A percentile compares a stretch with the other conserved stretches of the same genome.
Conservation (phyloP, 2,888 invertebrate species). For the Anticlea derivata region DNA sequence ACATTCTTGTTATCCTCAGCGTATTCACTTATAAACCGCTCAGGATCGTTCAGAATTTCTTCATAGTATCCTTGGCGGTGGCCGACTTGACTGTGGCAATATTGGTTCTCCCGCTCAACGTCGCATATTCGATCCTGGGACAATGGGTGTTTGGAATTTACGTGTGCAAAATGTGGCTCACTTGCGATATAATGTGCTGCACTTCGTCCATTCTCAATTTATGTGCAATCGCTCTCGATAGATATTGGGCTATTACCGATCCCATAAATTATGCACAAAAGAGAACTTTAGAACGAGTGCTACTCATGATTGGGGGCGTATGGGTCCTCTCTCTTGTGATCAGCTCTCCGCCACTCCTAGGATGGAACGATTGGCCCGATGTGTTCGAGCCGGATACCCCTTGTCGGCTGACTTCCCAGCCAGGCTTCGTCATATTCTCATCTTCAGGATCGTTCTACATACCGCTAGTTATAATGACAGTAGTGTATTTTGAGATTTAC, state of each 20-base stretch:
- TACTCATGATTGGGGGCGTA: slow-evolving; percentile 93
- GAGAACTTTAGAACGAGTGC: slow-evolving; percentile 92
- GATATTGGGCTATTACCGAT: slow-evolving; percentile 97
- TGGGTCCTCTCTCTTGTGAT: slow-evolving; percentile 94
- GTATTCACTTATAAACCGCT: slow-evolving; percentile 98
- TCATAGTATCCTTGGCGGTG: slow-evolving; percentile 96
- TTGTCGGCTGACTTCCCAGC: slow-evolving; percentile 93
- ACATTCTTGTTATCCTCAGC: slow-evolving; percentile 95
- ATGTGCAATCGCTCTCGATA: slow-evolving; percentile 96
- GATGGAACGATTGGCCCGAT: slow-evolving; percentile 98
- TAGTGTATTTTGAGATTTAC: slow-evolving; percentile 98
- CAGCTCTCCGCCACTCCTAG: slow-evolving; percentile 94
- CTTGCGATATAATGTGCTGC: slow-evolving; percentile 97
- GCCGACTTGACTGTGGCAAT: slow-evolving; percentile 96
- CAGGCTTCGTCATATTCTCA: slow-evolving; percentile 96
- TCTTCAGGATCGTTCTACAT: slow-evolving; percentile 97
- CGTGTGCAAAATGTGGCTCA: slow-evolving; percentile 97
- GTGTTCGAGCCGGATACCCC: slow-evolving; percentile 90
- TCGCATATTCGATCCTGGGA: slow-evolving; percentile 94
- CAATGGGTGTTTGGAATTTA: slow-evolving; percentile 97
- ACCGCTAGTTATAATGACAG: slow-evolving; percentile 96
- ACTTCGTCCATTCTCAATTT: slow-evolving; percentile 97
- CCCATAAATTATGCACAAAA: slow-evolving; percentile 97
- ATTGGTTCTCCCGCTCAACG: slow-evolving; percentile 95
- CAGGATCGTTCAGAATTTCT: slow-evolving; percentile 97